Evolutionary conservation across 2,888 invertebrate genomes (phyloP), one percentile per base, ranked within the genome.

Genomic region (Nemurella pictetii): DNA sequence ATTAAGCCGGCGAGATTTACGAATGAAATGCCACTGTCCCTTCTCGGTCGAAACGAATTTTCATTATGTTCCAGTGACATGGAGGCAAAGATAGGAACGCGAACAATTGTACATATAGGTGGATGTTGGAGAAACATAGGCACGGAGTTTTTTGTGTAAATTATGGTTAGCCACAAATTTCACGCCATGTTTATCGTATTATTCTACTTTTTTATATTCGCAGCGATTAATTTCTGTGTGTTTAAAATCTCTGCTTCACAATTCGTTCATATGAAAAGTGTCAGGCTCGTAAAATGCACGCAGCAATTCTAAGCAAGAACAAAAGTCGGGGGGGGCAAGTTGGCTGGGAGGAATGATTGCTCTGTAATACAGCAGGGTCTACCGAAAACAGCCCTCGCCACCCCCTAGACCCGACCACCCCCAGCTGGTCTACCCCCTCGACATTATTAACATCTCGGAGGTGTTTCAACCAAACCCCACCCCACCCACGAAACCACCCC

Each of bases 251-350:
- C 30, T 4, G 36, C 35, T 35, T 27, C 27, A 20, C 36, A 32
- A 32, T 35, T 35, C 80, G 80, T 36, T 81, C 35, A 81, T 81
- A 81, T 81, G 80, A 81, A 81, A 81, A 81, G 80, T 81, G 80
- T 32, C 32, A 55, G 32, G 55, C 27, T 81, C 80, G n/a, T 81
- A 81, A 81, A 81, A 32, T 27, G 1, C 25, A 36, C n/a, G 55
- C 55, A 55, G 55, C 55, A 55, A 55, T 55, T 35, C 80, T 80
- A 25, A 36, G 30, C 80, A 81, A 36, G 28, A 80, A 80, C 80
- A 81, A 81, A 81, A 35, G 35, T n/a, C n/a, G n/a, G n/a, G n/a
- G n/a, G n/a, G n/a, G n/a, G n/a, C n/a, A n/a, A n/a, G n/a, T n/a
- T n/a, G 78, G 29, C 3, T 27, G n/a, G 55, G 15, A 55, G 55